phyloP scores from a whole-genome alignment of 2,797 vertebrate genomes.

The Brotula barbata region DNA sequence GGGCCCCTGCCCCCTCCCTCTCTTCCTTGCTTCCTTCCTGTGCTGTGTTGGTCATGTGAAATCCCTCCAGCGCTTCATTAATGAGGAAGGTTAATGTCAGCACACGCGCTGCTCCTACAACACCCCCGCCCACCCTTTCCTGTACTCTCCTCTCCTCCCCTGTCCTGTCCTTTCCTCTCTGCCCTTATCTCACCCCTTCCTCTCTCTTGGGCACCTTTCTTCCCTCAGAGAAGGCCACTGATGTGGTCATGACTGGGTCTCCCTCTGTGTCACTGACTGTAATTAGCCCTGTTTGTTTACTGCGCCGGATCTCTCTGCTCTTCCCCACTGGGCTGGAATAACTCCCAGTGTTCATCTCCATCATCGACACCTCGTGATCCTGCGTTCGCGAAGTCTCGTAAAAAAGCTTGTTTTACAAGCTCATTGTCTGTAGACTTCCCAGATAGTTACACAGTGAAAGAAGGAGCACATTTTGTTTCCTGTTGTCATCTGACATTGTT shows the following conservation, averaged over 20 bases:
- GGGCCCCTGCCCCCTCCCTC: slow-evolving; percentile 18
- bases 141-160: not conserved
- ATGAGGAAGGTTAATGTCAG: slow-evolving; percentile 63
- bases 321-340: slow-evolving; percentile 17
- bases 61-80: slow-evolving; percentile 66
- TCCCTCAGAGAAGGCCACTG: slow-evolving; percentile 33
- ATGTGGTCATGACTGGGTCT: slow-evolving; percentile 65
- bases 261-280: slow-evolving; percentile 41
- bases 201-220: slow-evolving; percentile 18
- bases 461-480: not conserved
- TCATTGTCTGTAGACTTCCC: slow-evolving; percentile 5
- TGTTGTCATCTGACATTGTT: too few species aligned
- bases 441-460: not conserved
- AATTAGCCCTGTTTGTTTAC: slow-evolving; percentile 28
- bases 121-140: slow-evolving; percentile 26
- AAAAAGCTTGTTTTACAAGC: slow-evolving; percentile 19
- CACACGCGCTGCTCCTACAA: slow-evolving; percentile 52
- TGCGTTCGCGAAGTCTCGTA: slow-evolving; percentile 10
- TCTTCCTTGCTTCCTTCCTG: slow-evolving; percentile 58
- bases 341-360: slow-evolving; percentile 20
- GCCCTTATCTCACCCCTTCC: slow-evolving; percentile 36
- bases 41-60: slow-evolving; percentile 53
- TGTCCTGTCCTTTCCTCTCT: not conserved
- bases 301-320: slow-evolving; percentile 30
- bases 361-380: not conserved